A percentile compares a stretch with the other conserved stretches of the same genome.
phyloP scores from a whole-genome alignment of 2,113 vertebrate species.

The Cairina moschata region DNA sequence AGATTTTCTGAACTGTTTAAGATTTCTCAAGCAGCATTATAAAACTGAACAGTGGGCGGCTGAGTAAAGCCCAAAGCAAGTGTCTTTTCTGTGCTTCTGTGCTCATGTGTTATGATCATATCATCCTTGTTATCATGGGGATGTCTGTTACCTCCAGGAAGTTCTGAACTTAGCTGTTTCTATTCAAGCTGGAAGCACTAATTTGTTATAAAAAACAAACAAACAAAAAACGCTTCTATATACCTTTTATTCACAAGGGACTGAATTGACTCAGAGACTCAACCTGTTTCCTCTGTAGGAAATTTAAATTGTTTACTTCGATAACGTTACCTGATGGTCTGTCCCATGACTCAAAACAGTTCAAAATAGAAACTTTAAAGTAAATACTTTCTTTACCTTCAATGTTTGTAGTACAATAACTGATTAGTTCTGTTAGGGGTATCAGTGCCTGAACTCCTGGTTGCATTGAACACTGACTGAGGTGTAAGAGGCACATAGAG shows the following conservation, averaged over 20 bases:
- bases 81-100: neutral
- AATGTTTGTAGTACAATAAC: neutral
- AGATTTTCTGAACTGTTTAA: neutral
- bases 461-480: neutral
- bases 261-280: neutral
- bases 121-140: neutral
- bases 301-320: neutral
- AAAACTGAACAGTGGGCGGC: neutral
- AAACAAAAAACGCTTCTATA: neutral
- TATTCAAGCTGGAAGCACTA: neutral
- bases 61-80: neutral
- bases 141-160: neutral
- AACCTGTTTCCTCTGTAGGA: fast-evolving
- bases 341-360: neutral
- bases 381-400: neutral
- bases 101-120: neutral
- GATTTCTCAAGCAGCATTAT: neutral
- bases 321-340: too few relatives aligned
- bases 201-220: neutral
- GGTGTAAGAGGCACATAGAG: neutral
- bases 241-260: fast-evolving
- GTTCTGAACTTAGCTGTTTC: neutral
- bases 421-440: neutral
- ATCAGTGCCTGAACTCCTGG: neutral
- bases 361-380: neutral